Conservation (phyloP, 2,797 vertebrate genomes). For the Macrochelys suwanniensis region DNA sequence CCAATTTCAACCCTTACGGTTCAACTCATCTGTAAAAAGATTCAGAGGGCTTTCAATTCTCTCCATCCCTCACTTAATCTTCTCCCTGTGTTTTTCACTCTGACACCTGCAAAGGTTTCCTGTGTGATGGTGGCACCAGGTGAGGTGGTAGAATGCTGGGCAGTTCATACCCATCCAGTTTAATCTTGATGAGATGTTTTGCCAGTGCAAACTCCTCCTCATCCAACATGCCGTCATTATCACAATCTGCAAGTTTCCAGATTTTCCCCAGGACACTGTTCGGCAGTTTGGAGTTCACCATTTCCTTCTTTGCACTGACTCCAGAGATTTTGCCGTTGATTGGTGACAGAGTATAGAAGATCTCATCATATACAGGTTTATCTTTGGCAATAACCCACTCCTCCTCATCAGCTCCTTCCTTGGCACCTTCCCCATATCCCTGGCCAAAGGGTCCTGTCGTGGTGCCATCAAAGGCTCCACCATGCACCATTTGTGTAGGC, state of each 20-base stretch:
- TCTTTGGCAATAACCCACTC: conserved; percentile 97
- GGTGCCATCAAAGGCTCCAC: conserved; percentile 95
- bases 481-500: conserved; percentile 89
- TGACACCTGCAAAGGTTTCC: conserved; percentile 84
- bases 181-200: conserved; percentile 96
- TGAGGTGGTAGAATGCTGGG: conserved; percentile 89
- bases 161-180: conserved; percentile 95
- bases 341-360: conserved; percentile 96
- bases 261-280: conserved; percentile 97
- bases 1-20: conserved; percentile 29
- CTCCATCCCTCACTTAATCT: neutral
- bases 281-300: conserved; percentile 96
- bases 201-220: conserved; percentile 97
- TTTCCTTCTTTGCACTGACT: conserved; percentile 96
- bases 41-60: neutral
- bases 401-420: conserved; percentile 92
- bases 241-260: conserved; percentile 97
- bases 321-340: conserved; percentile 96
- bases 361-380: conserved; percentile 96
- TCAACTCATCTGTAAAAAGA: neutral
- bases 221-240: conserved; percentile 95
- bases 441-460: conserved; percentile 94
- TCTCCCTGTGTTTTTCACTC: conserved; percentile 67
- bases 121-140: conserved; percentile 93
- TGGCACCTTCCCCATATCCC: conserved; percentile 95